Percentiles rank a stretch among this genome's conserved stretches.
These are phyloP conservation scores for Drosophila punjabiensis DNA, from an alignment of 1,140 invertebrate species.

Conservation along the genomic window DNA sequence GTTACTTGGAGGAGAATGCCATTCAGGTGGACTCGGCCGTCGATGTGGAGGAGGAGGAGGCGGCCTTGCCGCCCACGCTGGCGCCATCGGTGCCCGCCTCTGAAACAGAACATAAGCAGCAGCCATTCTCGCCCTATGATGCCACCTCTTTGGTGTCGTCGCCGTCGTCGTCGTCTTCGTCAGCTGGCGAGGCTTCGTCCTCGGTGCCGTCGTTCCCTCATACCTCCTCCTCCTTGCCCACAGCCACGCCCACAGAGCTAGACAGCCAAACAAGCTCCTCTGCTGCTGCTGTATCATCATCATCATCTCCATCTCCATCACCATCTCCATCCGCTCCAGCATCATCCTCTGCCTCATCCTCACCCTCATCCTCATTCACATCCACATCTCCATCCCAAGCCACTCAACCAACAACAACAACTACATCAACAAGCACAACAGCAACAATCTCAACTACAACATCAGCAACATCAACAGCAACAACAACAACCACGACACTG, in stretches of 20 bases:
- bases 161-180: conserved; percentile 20
- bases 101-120: conserved; percentile 19
- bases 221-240: conserved; percentile 13
- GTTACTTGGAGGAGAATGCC: conserved; percentile 25
- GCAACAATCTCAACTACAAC: conserved; percentile 63
- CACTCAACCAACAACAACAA: conserved; percentile 43
- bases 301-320: conserved; percentile 28
- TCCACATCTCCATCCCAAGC: conserved; percentile 27
- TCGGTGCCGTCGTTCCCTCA: conserved; percentile 15
- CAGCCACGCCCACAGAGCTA: conserved; percentile 20
- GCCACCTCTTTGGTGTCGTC: conserved; percentile 41
- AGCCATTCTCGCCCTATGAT: conserved; percentile 54
- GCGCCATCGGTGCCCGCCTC: conserved; percentile 19
- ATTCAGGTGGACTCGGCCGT: conserved; percentile 58
- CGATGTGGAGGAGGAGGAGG: conserved; percentile 41
- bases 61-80: conserved; percentile 28
- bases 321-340: conserved; percentile 8
- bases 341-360: conserved; percentile 14
- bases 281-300: conserved; percentile 25
- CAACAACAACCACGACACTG: conserved; percentile 64
- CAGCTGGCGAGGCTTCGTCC: conserved; percentile 24
- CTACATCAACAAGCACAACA: conserved; percentile 48
- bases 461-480: conserved; percentile 55
- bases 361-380: conserved; percentile 24
- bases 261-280: conserved; percentile 23